Base-by-base conservation (phyloP, 2,113 vertebrate species). In the Pampusana beccarii region DNA sequence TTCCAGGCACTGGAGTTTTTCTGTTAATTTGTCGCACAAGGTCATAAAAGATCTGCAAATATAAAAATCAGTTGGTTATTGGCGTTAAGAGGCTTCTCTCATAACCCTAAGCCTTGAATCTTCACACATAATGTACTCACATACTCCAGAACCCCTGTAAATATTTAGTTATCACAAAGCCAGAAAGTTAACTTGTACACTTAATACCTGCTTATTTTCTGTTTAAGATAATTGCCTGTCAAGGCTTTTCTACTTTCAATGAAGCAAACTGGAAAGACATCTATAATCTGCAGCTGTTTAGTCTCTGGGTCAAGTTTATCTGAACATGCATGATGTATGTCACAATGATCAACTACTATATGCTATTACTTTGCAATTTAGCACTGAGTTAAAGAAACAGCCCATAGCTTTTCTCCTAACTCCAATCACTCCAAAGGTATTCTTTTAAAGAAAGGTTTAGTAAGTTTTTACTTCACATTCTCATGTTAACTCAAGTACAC, bases 21-120 rank as follows among this genome's bases (percentile, higher is more conserved):
- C 98, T 99, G 98, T 99, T 99, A 98, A 99, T 99, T 98, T 99
- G 99, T 97, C 98, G 98, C 96, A 99, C 99, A 98, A 99, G 98
- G 98, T 99, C 99, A 97, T 99, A 99, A 97, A 99, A 99, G 97
- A 99, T 99, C 98, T 99, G 98, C 53, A 90, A 97, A 97, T 3
- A 96, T 2, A 97, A 83, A 85, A 77, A 48, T 57, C 71, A 86
- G 48, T 88, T 54, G 54, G 26, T 91, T 84, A 87, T 18, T 62
- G 61, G 31, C 73, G 72, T 90, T 57, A 80, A 65, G 10, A 77
- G 9, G 29, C 69, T 67, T 67, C 46, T 70, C n/a, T 73, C 40
- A 57, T 10, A 96, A 42, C n/a, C 36, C 75, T 54, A 58, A 75
- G 28, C 25, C 33, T 82, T 60, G 7, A 77, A 77, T 51, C 64